These are phyloP conservation scores for Neuroscelio doddi DNA, from an alignment of 2,888 invertebrate genomes.

Conservation along the genomic window DNA sequence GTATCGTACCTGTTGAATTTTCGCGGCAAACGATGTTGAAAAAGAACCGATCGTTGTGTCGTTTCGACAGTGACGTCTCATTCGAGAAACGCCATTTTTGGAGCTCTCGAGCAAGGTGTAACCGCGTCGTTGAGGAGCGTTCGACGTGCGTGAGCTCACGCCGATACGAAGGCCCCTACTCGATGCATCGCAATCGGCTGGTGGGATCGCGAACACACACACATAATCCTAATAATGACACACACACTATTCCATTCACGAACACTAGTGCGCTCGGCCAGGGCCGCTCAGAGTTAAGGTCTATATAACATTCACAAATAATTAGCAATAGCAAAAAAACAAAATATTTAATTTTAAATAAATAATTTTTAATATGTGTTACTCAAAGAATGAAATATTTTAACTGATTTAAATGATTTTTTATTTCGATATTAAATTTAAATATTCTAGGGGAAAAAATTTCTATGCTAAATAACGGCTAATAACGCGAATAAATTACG, in stretches of 20 bases:
- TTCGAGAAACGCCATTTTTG: slow-evolving; percentile 66
- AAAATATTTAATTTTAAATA: too few relatives aligned
- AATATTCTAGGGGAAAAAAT: too few relatives aligned
- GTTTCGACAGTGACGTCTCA: slow-evolving; percentile 38
- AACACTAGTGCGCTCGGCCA: too few relatives aligned
- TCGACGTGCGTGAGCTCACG: slow-evolving; percentile 64
- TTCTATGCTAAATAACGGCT: too few relatives aligned
- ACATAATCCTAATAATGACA: background rate
- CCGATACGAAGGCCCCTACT: slow-evolving; percentile 20
- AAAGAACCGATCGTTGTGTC: background rate
- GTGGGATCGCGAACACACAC: slow-evolving; percentile 3
- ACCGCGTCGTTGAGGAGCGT: slow-evolving; percentile 49
- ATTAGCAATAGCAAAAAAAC: too few relatives aligned
- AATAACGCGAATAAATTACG: too few relatives aligned
- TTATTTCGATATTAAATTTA: too few relatives aligned
- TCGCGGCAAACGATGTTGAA: slow-evolving; percentile 13
- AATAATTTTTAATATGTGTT: too few relatives aligned
- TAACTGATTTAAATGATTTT: too few relatives aligned
- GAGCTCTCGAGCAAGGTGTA: slow-evolving; percentile 40
- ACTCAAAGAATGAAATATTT: too few relatives aligned
- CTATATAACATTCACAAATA: too few relatives aligned
- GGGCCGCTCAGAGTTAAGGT: too few relatives aligned
- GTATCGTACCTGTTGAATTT: slow-evolving; percentile 29
- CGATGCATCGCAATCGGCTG: slow-evolving; percentile 10
- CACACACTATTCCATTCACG: background rate